phyloP scores from a whole-genome alignment of 2,888 invertebrate genomes.

The Ganaspis brasiliensis region DNA sequence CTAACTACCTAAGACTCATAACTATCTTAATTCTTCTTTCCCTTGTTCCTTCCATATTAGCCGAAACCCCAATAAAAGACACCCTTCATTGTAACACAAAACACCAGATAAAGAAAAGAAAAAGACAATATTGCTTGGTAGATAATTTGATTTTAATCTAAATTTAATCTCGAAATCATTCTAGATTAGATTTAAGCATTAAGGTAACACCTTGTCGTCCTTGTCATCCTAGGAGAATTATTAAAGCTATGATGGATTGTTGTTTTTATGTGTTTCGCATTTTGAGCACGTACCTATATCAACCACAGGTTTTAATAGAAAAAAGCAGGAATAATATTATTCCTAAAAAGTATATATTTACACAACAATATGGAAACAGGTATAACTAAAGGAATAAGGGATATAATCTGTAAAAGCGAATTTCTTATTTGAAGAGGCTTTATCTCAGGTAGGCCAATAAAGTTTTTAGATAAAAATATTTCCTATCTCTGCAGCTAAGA shows the following conservation, averaged over 20 bases:
- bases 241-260: background rate
- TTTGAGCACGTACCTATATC: background rate
- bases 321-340: background rate
- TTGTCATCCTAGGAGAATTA: background rate
- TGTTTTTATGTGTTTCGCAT: background rate
- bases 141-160: slow-evolving; percentile 20
- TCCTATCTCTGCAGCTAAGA: slow-evolving; percentile 8
- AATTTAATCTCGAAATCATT: slow-evolving; percentile 17
- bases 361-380: background rate
- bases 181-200: too few species aligned
- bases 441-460: slow-evolving; percentile 11
- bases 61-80: background rate
- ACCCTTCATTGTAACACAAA: background rate
- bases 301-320: background rate
- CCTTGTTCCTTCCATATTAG: background rate
- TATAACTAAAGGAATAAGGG: too few species aligned
- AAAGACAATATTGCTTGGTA: slow-evolving; percentile 8
- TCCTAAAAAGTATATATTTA: background rate
- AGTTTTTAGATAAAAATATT: background rate
- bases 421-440: background rate
- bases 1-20: slow-evolving; percentile 35
- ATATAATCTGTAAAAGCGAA: background rate
- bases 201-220: background rate
- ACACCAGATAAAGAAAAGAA: background rate
- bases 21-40: slow-evolving; percentile 22